These are phyloP conservation scores for Ptychobarbus kaznakovi DNA, from an alignment of 2,797 vertebrate genomes.

Conservation along the genomic window DNA sequence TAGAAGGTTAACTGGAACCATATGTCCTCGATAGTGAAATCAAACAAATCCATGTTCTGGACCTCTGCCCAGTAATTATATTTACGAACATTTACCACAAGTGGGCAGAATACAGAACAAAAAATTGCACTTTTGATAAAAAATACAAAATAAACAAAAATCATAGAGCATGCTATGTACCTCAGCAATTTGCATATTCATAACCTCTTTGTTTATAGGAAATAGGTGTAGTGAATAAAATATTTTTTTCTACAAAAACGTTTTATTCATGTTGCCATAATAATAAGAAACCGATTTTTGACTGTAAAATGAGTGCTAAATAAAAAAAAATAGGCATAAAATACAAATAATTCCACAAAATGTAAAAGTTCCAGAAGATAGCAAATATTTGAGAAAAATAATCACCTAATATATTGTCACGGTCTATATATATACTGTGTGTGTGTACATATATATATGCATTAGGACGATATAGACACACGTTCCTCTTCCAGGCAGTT, in stretches of 20 bases:
- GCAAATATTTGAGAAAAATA: background rate
- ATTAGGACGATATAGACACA: no score
- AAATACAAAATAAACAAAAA: background rate
- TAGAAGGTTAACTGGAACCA: background rate
- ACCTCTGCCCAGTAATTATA: conserved; percentile 6
- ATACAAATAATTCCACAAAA: background rate
- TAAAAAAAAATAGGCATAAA: background rate
- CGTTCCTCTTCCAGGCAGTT: no score
- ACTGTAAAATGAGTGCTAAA: background rate
- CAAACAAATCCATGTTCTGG: background rate
- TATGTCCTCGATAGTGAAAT: background rate
- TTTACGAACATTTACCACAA: conserved; percentile 34
- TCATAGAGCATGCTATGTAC: background rate
- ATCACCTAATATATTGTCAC: background rate
- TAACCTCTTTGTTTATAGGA: background rate
- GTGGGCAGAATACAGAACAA: conserved; percentile 43
- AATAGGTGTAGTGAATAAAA: background rate
- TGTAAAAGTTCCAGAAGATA: background rate
- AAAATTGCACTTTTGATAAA: background rate
- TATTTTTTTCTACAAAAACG: background rate
- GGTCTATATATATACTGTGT: background rate
- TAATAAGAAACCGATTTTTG: background rate
- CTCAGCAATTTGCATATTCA: background rate
- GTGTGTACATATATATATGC: background rate
- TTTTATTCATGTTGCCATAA: background rate